Base-by-base conservation (phyloP, 2,888 invertebrate species). In the Torymus tubicola region DNA sequence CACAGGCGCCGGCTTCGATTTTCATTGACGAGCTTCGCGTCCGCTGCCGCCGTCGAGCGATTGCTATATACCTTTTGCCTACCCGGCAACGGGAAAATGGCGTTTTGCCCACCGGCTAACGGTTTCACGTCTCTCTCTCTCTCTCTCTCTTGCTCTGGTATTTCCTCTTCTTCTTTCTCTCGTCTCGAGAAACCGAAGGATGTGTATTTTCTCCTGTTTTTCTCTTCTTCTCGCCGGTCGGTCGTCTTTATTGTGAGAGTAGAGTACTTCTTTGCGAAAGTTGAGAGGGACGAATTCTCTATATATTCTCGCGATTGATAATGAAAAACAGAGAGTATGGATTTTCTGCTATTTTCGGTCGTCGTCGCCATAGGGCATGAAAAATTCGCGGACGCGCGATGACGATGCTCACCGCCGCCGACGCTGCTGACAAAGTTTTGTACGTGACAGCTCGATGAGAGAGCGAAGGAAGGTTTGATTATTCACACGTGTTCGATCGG, bases 161-260 rank as follows among this genome's bases (percentile, higher is more conserved):
- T 57, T 65, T 65, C 21, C 64, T 65, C 42, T 73, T 18, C 14
- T 63, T 61, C 52, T n/a, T 55, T 53, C 21, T 21, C 61, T 65
- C 24, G 18, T 65, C 18, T 65, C 31, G 65, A 16, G 50, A n/a
- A 14, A 13, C 1, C 2, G 24, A 24, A 13, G 24, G 63, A 64
- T 42, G n/a, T 31, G 31, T 64, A 60, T 60, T 61, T 61, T 61
- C 61, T 2, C 16, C 14, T 24, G 42, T 61, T 21, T 24, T 61
- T 61, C 24, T 21, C 58, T 18, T n/a, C 3, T 60, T 16, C 24
- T 61, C 61, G 18, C 11, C 24, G 16, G n/a, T 2, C 68, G 52
- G 58, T 73, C 65, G 80, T 77, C 42, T 81, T 80, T 78, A 63
- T 53, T 42, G 80, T 63, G 63, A 72, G 63, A 72, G n/a, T n/a